Percentiles rank a stretch among this genome's conserved stretches.
Evolutionary conservation across 92 coral and sea anemone genomes (phyloP).

Genomic region (Umimayanthus chanpuru): DNA sequence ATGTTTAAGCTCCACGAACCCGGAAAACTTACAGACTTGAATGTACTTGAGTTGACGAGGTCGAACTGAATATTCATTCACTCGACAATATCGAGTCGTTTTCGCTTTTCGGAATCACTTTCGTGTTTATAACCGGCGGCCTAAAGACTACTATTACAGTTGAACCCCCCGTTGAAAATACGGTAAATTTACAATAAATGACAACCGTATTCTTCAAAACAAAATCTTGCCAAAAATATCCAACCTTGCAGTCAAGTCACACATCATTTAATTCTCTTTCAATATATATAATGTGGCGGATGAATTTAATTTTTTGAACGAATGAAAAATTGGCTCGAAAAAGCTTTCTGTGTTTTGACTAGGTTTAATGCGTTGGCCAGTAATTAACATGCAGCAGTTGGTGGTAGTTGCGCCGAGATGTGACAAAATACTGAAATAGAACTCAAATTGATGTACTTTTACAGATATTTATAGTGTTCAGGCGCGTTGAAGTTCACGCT

Average conservation of each 20-base stretch:
- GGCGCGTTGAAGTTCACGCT: conserved; percentile 5
- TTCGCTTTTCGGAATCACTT: conserved; percentile 33
- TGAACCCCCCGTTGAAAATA: conserved; percentile 42
- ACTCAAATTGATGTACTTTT: conserved; percentile 11
- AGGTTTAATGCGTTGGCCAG: conserved; percentile 16
- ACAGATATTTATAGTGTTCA: not conserved
- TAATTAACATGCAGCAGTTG: conserved; percentile 43
- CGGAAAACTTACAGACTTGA: conserved; percentile 44
- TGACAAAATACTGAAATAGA: conserved; percentile 24
- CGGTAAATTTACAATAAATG: conserved; percentile 39
- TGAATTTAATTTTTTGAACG: conserved; percentile 34
- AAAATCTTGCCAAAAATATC: not conserved
- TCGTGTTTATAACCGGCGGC: conserved; percentile 28
- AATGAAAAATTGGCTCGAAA: not conserved
- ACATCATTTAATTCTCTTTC: conserved; percentile 37
- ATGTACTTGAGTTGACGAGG: conserved; percentile 27
- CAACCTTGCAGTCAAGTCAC: conserved; percentile 34
- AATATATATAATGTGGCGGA: conserved; percentile 41
- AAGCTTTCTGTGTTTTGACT: conserved; percentile 32
- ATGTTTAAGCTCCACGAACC: conserved; percentile 16
- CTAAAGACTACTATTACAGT: conserved; percentile 32
- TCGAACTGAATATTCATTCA: conserved; percentile 16
- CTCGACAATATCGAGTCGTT: conserved; percentile 13
- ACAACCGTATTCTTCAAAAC: conserved; percentile 17
- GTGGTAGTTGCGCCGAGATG: conserved; percentile 35